These are phyloP conservation scores for Patiria pectinifera DNA, from an alignment of 53 echinoderm and acorn worm species.

Conservation along the genomic window DNA sequence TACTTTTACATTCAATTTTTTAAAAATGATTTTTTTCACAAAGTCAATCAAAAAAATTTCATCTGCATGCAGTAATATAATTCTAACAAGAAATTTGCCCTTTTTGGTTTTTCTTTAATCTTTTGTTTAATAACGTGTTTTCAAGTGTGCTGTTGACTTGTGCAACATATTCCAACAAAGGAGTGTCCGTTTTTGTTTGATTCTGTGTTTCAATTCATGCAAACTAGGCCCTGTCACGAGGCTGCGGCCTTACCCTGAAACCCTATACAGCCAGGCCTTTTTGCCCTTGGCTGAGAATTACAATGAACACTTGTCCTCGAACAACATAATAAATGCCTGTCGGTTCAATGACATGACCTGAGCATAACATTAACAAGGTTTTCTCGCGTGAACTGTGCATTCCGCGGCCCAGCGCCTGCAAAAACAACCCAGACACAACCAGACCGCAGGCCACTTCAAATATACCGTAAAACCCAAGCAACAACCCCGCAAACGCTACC, in stretches of 20 bases:
- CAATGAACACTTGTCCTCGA: conserved; percentile 45
- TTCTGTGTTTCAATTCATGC: background rate
- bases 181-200: too few relatives aligned
- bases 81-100: background rate
- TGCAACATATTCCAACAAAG: too few relatives aligned
- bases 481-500: background rate
- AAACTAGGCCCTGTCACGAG: background rate
- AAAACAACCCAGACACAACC: conserved; percentile 12
- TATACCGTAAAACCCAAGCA: background rate
- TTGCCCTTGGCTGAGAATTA: background rate
- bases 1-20: conserved; percentile 22
- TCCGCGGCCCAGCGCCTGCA: conserved; percentile 28
- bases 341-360: conserved; percentile 56
- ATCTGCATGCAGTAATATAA: conserved; percentile 4
- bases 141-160: too few relatives aligned
- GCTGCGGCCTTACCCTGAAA: background rate
- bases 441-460: conserved; percentile 41
- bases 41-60: conserved; percentile 20
- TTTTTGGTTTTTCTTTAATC: background rate
- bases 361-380: conserved; percentile 5
- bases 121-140: background rate
- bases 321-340: conserved; percentile 17
- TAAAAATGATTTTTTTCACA: conserved; percentile 15
- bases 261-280: background rate
- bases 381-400: conserved; percentile 17